Conservation (phyloP, 2,113 vertebrate species). For the Corapipo altera region DNA sequence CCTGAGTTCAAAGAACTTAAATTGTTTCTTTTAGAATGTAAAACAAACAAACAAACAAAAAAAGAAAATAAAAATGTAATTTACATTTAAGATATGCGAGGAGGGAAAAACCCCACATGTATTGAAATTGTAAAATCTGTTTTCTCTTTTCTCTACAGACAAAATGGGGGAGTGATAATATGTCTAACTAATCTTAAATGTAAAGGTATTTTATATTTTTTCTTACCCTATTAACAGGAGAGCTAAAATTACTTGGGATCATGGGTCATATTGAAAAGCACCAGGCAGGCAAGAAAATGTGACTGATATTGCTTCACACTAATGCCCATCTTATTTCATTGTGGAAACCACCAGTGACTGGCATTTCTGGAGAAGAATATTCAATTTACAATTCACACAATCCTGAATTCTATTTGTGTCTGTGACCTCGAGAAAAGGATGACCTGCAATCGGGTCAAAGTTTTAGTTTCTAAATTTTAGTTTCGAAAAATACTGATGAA, state of each 20-base stretch:
- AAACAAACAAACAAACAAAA: neutral
- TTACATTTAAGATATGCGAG: neutral
- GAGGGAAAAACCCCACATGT: neutral
- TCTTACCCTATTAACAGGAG: neutral
- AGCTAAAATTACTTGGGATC: neutral
- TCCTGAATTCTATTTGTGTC: neutral
- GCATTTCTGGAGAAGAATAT: neutral
- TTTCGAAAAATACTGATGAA: neutral
- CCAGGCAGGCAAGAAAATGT: neutral
- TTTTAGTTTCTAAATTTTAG: neutral
- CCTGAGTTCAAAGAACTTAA: constrained; percentile 2
- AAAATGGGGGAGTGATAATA: neutral
- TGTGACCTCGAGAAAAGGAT: neutral
- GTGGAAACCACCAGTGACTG: neutral
- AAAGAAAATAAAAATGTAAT: neutral
- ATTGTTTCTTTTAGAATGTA: neutral
- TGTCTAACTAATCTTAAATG: neutral
- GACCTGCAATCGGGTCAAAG: neutral
- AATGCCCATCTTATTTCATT: neutral
- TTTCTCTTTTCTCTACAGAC: neutral
- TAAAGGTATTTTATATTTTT: neutral
- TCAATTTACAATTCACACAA: neutral
- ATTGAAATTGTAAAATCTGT: neutral
- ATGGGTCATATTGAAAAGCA: neutral
- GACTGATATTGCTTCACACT: neutral